phyloP scores from a whole-genome alignment of 64 coral and sea anemone genomes.

The Trachythela sp. region DNA sequence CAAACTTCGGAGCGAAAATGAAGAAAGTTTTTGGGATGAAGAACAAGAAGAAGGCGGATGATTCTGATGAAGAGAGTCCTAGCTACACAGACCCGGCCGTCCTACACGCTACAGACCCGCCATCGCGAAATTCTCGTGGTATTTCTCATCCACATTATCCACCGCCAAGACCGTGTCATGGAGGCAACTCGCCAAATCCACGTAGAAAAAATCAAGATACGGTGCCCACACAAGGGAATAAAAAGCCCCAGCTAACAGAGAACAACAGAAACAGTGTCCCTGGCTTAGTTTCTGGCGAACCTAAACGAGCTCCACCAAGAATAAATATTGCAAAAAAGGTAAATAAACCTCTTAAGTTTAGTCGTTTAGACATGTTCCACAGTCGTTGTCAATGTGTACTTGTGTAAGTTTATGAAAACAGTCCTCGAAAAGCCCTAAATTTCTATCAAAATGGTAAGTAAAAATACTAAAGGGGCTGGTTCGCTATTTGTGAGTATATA shows the following conservation, averaged over 20 bases:
- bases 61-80: background rate
- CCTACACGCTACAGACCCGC: background rate
- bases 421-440: background rate
- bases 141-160: background rate
- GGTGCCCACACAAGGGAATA: background rate
- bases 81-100: background rate
- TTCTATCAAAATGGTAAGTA: background rate
- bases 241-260: background rate
- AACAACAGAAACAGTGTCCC: background rate
- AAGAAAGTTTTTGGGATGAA: conserved; percentile 13
- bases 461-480: background rate
- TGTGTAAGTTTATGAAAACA: background rate
- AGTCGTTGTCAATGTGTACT: background rate
- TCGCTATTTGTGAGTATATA: background rate
- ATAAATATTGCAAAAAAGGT: background rate
- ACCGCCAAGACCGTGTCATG: background rate
- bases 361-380: background rate
- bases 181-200: conserved; percentile 14
- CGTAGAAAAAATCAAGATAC: background rate
- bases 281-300: background rate
- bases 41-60: background rate
- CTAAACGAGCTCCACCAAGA: background rate
- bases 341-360: background rate
- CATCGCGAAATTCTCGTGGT: conserved; percentile 6
- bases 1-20: background rate